Evolutionary conservation across 2,888 invertebrate species (phyloP), one percentile per base, ranked within the genome.

Genomic region (Drosophila hawaiiensis): DNA sequence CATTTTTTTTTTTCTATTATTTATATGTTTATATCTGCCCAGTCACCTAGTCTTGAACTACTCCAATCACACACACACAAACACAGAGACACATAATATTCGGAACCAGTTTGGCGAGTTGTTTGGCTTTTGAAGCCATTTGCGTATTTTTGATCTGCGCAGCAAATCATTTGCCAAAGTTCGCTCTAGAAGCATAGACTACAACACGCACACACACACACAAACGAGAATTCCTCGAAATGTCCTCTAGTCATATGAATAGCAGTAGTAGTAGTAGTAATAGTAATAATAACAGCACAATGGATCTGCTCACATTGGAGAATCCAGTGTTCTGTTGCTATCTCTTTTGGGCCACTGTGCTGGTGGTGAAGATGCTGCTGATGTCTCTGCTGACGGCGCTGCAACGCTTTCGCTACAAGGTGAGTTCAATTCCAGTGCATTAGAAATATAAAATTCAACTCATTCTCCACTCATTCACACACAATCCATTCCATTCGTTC

Each of bases 331-430:
- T 94, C 72, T 90, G 91, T 52, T 92, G 91, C 59, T 94, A 91
- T 79, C 82, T 92, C 7, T 93, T 94, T 75, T 94, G 94, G 92
- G 78, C 92, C 43, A 91, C 92, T 1, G 82, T 94, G 55, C 73
- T 94, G 76, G 92, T 93, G 28, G 81, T 91, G 4, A 94, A 94
- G 84, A 93, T 94, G 93, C 78, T 94, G 50, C 78, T 92, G 3
- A 94, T 94, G 94, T 91, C 93, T 1, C 31, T 93, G 39, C 74
- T 94, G 41, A 94, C 94, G 29, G 93, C 91, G 12, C 37, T 92
- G 35, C 92, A 93, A 65, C 90, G 94, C 43, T 92, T 94, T 68
- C 89, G 91, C 31, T 93, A 92, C 76, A 93, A 92, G 92, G 94
- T 94, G 80, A 76, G 84, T 50, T 37, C 3, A n/a, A 19, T 56